Conservation (phyloP, 2,113 vertebrate species). For the Pagrus major region DNA sequence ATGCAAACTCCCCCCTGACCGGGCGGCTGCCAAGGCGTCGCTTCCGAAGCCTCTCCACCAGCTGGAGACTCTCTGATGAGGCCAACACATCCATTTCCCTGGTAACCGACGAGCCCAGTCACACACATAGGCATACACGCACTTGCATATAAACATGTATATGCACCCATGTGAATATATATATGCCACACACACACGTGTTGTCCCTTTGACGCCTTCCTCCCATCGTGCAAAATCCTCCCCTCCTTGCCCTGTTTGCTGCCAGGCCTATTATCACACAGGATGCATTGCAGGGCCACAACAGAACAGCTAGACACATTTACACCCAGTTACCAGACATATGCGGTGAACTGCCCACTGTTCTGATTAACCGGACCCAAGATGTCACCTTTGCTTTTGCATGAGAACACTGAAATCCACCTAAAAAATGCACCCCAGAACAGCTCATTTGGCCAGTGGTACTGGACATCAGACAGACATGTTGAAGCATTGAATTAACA, state of each 20-base stretch:
- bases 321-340: constrained; percentile 73
- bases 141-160: constrained; percentile 74
- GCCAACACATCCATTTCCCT: constrained; percentile 88
- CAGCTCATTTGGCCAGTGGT: no score
- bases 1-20: constrained; percentile 90
- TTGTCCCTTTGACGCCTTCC: constrained; percentile 26
- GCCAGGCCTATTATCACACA: constrained; percentile 83
- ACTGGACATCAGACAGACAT: no score
- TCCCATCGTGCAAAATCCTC: constrained; percentile 21
- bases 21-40: constrained; percentile 84
- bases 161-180: constrained; percentile 62
- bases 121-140: constrained; percentile 53
- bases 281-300: constrained; percentile 71
- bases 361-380: constrained; percentile 45
- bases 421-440: background rate
- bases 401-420: background rate
- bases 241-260: constrained; percentile 58
- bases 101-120: constrained; percentile 82
- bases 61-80: constrained; percentile 88
- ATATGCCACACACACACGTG: constrained; percentile 61
- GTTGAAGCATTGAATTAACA: no score
- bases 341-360: constrained; percentile 62
- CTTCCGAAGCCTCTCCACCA: constrained; percentile 87
- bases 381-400: constrained; percentile 42
- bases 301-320: constrained; percentile 75